Percentiles rank a stretch among this genome's conserved stretches.
These are phyloP conservation scores for Chionomys nivalis DNA, from an alignment of 2,113 vertebrate species.

Conservation along the genomic window DNA sequence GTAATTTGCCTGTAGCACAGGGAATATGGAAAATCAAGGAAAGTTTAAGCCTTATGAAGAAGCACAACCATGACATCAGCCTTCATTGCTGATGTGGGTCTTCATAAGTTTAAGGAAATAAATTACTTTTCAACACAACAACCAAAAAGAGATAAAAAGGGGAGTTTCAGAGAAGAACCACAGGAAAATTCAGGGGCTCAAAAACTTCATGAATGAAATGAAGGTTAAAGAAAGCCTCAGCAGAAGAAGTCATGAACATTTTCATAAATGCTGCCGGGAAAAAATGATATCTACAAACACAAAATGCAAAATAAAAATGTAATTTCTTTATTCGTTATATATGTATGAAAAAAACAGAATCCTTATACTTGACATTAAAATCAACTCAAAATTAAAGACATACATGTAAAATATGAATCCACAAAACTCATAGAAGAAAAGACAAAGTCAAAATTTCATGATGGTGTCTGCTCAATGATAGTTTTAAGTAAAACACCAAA, in stretches of 20 bases:
- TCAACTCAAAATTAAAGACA: not conserved
- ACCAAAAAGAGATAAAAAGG: not conserved
- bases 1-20: not conserved
- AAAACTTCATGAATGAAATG: not conserved
- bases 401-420: not conserved
- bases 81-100: not conserved
- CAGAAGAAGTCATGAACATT: not conserved
- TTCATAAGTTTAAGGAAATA: not conserved
- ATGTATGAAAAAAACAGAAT: not conserved
- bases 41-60: not conserved
- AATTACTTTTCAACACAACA: not conserved
- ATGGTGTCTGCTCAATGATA: not conserved
- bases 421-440: not conserved
- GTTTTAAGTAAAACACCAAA: not conserved
- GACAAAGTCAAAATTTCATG: not conserved
- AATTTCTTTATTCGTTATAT: not conserved
- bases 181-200: not conserved
- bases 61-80: not conserved
- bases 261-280: not conserved
- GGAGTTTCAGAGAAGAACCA: not conserved
- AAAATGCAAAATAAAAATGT: not conserved
- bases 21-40: not conserved
- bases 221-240: not conserved
- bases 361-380: not conserved
- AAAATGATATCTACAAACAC: not conserved